Evolutionary conservation across 2,113 vertebrate genomes (phyloP).

Genomic region (Erythrolamprus reginae): DNA sequence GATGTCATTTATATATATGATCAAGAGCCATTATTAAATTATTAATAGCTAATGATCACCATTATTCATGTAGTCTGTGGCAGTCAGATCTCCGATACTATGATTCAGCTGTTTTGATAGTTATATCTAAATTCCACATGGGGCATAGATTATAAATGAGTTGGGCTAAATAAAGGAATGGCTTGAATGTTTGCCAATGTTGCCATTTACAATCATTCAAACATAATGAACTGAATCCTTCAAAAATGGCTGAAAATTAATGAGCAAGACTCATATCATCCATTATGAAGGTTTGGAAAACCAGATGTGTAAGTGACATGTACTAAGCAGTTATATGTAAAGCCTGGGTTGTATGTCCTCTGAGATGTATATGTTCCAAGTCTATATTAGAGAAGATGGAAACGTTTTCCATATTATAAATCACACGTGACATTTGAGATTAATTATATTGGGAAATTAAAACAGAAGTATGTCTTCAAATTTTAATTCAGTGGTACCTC

Average conservation of each 20-base stretch:
- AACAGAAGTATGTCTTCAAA: background rate
- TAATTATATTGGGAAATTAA: background rate
- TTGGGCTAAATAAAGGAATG: background rate
- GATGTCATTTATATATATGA: background rate
- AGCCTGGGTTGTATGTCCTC: background rate
- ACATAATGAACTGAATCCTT: background rate
- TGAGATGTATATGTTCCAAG: background rate
- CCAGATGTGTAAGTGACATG: background rate
- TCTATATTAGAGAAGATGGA: background rate
- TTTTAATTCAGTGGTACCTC: too few species aligned
- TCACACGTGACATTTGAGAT: background rate
- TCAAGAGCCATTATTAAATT: background rate
- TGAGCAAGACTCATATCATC: background rate
- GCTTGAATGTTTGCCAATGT: background rate
- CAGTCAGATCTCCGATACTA: background rate
- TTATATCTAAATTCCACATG: conserved; percentile 13
- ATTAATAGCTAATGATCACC: background rate
- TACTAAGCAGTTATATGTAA: background rate
- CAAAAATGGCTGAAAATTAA: conserved; percentile 1
- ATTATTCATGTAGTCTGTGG: background rate
- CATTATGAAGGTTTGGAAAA: background rate
- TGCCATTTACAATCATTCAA: background rate
- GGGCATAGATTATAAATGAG: conserved; percentile 5
- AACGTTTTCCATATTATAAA: background rate
- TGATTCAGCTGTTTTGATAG: background rate